phyloP scores from a whole-genome alignment of 2,888 invertebrate species.

The Eilema depressum region DNA sequence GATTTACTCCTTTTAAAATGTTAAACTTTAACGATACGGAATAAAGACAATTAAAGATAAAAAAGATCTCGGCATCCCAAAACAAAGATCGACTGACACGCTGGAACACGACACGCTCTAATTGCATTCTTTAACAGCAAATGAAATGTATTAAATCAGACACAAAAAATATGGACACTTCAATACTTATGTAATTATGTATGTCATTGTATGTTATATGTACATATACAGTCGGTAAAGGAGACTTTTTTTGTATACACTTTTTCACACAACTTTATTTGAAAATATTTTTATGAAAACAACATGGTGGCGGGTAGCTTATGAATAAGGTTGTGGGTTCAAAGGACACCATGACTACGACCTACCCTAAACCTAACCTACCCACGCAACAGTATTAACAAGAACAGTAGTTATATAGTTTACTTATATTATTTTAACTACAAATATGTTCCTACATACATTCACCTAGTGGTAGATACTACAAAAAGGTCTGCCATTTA shows the following conservation, averaged over 20 bases:
- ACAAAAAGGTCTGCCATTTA: background rate
- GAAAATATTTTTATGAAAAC: no score
- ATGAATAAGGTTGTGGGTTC: no score
- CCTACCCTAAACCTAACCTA: background rate
- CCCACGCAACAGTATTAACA: background rate
- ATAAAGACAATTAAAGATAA: slow-evolving; percentile 56
- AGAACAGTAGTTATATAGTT: no score
- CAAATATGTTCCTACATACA: no score
- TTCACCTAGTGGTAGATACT: no score
- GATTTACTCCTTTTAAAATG: slow-evolving; percentile 44
- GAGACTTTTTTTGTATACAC: no score
- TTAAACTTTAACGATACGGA: slow-evolving; percentile 47
- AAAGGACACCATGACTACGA: background rate
- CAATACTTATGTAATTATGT: background rate
- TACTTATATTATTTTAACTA: no score
- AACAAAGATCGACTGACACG: slow-evolving; percentile 44
- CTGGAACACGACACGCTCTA: slow-evolving; percentile 40
- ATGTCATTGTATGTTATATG: background rate
- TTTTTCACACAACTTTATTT: no score
- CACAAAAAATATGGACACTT: background rate
- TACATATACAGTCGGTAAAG: background rate
- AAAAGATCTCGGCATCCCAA: slow-evolving; percentile 49
- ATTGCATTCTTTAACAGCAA: slow-evolving; percentile 46
- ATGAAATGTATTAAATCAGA: slow-evolving; percentile 20
- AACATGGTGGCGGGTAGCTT: no score